Evolutionary conservation across 2,888 invertebrate species (phyloP).

Genomic region (Drosophila multiciliata): DNA sequence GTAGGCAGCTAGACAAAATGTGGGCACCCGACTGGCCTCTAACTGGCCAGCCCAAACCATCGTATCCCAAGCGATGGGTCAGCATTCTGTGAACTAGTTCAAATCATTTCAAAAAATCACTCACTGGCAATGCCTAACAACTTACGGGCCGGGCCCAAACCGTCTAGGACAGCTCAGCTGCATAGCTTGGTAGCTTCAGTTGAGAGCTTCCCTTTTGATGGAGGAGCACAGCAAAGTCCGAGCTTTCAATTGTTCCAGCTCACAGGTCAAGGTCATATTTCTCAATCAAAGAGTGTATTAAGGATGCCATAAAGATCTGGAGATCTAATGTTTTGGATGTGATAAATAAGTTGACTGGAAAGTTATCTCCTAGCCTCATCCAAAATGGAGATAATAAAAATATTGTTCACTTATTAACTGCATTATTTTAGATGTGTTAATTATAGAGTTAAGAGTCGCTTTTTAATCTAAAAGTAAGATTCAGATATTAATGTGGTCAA

Average conservation of each 20-base stretch:
- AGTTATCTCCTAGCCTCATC: too few relatives aligned
- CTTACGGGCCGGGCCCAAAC: constrained; percentile 5
- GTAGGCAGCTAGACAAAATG: constrained; percentile 42
- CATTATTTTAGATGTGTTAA: background rate
- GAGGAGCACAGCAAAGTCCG: background rate
- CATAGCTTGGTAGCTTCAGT: constrained; percentile 7
- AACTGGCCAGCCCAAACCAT: constrained; percentile 27
- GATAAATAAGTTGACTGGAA: background rate
- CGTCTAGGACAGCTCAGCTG: constrained; percentile 16
- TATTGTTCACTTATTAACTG: background rate
- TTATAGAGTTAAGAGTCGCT: background rate
- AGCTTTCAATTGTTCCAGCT: background rate
- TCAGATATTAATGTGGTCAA: background rate
- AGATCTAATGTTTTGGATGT: background rate
- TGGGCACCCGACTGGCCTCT: constrained; percentile 30
- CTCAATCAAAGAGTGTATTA: background rate
- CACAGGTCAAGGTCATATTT: constrained; percentile 11
- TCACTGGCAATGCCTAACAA: constrained; percentile 1
- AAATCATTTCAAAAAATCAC: constrained; percentile 63
- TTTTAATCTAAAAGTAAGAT: background rate
- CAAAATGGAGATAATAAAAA: background rate
- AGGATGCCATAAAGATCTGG: background rate
- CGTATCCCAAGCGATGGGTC: constrained; percentile 25
- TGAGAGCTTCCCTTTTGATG: constrained; percentile 3
- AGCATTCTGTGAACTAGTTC: constrained; percentile 48